Evolutionary conservation across 2,797 vertebrate species (phyloP).

Genomic region (Helicolenus hilgendorfi): DNA sequence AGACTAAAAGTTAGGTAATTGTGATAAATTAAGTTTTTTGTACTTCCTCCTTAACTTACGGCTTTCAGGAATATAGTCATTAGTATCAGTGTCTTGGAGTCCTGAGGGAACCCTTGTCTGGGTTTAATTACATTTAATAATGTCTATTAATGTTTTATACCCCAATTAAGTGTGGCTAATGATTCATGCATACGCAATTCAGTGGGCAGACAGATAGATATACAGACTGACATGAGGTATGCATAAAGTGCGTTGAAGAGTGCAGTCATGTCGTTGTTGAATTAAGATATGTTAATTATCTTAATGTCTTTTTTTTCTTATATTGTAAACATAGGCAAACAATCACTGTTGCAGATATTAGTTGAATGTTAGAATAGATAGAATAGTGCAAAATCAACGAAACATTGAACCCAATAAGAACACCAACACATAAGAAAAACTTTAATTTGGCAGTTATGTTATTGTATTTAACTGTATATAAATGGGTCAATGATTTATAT

Average conservation of each 20-base stretch:
- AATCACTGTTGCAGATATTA: neutral
- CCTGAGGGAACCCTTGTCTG: conserved; percentile 21
- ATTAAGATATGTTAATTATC: neutral
- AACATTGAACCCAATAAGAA: neutral
- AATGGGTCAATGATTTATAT: neutral
- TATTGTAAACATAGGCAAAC: neutral
- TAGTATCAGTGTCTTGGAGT: conserved; percentile 20
- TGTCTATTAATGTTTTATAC: conserved; percentile 49
- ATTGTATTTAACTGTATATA: neutral
- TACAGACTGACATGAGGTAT: neutral
- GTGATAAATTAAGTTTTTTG: conserved; percentile 26
- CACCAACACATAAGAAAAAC: neutral
- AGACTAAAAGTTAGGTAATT: neutral
- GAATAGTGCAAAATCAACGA: neutral
- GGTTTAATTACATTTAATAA: conserved; percentile 57
- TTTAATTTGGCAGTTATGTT: neutral
- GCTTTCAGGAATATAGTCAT: conserved; percentile 12
- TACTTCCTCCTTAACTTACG: neutral
- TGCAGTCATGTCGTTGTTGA: neutral
- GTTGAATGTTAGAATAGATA: neutral
- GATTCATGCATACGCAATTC: conserved; percentile 5
- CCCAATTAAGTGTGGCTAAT: conserved; percentile 50
- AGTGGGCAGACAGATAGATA: neutral
- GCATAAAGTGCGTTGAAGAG: neutral
- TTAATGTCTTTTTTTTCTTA: neutral